phyloP scores from a whole-genome alignment of 2,113 vertebrate genomes.

The Sarotherodon lohbergeri region DNA sequence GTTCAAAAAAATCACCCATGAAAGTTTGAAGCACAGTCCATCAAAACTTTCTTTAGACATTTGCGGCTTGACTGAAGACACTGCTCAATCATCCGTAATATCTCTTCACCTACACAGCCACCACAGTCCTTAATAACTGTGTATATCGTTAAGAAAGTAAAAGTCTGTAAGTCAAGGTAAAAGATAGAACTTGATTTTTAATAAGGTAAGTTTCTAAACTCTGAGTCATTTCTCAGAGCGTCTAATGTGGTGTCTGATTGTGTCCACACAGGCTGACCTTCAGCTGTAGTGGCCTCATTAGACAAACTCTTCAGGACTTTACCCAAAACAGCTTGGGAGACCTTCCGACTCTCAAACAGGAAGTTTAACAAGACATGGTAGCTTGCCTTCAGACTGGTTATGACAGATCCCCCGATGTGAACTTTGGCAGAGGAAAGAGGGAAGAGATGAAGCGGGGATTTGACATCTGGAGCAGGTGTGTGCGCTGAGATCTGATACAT shows the following conservation, averaged over 20 bases:
- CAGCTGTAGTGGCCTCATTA: background rate
- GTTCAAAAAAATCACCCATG: background rate
- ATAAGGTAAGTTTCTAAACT: background rate
- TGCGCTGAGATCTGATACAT: background rate
- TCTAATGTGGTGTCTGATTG: background rate
- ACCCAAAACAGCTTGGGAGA: background rate
- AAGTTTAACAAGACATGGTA: background rate
- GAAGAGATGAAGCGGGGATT: background rate
- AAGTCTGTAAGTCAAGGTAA: background rate
- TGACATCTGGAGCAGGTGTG: background rate
- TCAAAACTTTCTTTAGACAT: background rate
- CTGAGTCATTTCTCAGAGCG: background rate
- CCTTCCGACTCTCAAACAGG: background rate
- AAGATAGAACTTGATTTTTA: background rate
- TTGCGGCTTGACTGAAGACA: background rate
- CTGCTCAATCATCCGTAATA: fast-evolving
- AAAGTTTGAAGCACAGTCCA: background rate
- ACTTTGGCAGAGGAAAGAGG: background rate
- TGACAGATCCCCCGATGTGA: background rate
- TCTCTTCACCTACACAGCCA: fast-evolving
- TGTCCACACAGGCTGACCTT: background rate
- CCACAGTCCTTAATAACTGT: background rate
- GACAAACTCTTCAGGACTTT: background rate
- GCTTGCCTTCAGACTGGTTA: background rate
- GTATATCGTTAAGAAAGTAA: background rate